phyloP scores from a whole-genome alignment of 2,888 invertebrate genomes.

The Brachyptera risi region DNA sequence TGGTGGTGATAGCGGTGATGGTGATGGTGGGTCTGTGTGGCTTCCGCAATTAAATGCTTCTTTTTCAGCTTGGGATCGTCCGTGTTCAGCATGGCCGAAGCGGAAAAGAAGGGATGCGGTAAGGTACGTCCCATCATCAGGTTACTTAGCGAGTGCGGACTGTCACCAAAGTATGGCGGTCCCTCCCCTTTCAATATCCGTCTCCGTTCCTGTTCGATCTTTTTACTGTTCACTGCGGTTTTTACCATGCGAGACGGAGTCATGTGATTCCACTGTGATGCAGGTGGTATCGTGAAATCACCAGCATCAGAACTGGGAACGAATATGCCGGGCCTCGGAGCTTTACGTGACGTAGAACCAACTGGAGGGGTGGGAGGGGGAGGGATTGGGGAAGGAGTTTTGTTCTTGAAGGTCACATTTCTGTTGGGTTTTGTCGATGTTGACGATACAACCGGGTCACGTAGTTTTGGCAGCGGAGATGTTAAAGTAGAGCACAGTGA shows the following conservation, averaged over 20 bases:
- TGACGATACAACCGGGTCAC: background rate
- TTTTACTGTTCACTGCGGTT: conserved; percentile 60
- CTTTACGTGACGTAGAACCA: conserved; percentile 30
- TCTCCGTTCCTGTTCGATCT: conserved; percentile 53
- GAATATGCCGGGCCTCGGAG: conserved; percentile 42
- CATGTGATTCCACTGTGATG: conserved; percentile 44
- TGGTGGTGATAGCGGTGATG: conserved; percentile 27
- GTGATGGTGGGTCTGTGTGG: conserved; percentile 47
- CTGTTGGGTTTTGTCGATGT: background rate
- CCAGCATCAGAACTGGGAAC: conserved; percentile 37
- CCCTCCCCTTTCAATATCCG: conserved; percentile 48
- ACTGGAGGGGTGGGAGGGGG: background rate
- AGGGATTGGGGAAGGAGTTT: background rate
- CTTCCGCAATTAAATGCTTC: conserved; percentile 47
- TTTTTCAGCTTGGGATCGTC: conserved; percentile 46
- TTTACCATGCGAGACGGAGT: conserved; percentile 60
- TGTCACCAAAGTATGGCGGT: conserved; percentile 35
- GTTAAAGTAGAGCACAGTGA: background rate
- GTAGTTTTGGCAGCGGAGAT: background rate
- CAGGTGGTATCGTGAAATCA: conserved; percentile 37
- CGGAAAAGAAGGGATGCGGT: conserved; percentile 24
- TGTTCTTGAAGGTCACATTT: conserved; percentile 9
- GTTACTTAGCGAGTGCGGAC: conserved; percentile 23
- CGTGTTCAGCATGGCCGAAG: conserved; percentile 20
- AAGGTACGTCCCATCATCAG: conserved; percentile 28